phyloP scores from a whole-genome alignment of 2,797 vertebrate species.

The Sciurus vulgaris region DNA sequence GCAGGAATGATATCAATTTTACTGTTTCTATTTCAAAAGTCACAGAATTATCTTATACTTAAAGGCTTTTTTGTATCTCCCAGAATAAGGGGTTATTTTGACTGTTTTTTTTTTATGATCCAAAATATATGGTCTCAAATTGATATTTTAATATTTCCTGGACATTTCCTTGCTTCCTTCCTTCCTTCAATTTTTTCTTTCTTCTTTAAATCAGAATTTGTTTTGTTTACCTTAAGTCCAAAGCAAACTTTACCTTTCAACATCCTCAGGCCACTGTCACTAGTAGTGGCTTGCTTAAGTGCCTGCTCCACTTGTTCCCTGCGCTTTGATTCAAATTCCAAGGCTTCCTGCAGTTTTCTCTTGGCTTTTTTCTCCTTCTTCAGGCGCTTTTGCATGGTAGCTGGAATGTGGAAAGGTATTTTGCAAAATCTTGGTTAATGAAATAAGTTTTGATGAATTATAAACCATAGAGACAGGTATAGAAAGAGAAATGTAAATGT shows the following conservation, averaged over 20 bases:
- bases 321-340: conserved; percentile 96
- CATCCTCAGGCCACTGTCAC: conserved; percentile 90
- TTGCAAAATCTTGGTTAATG: conserved; percentile 3
- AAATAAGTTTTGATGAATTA: conserved; percentile 1
- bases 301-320: conserved; percentile 95
- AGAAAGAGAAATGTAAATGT: background rate
- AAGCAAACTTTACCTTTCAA: conserved; percentile 90
- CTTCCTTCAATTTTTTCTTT: background rate
- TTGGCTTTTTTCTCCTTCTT: conserved; percentile 98
- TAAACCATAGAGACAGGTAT: background rate
- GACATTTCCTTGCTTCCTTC: too few species aligned
- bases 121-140: conserved; percentile 66
- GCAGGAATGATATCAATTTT: conserved; percentile 69
- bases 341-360: conserved; percentile 97
- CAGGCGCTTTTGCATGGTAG: conserved; percentile 97
- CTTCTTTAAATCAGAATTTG: background rate
- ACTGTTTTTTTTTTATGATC: conserved; percentile 74
- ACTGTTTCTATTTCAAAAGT: conserved; percentile 78
- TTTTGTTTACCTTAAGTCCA: conserved; percentile 68
- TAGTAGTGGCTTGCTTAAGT: conserved; percentile 93
- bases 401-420: conserved; percentile 86
- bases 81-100: conserved; percentile 69
- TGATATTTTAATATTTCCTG: conserved; percentile 78
- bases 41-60: conserved; percentile 81
- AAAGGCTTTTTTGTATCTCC: conserved; percentile 66